Evolutionary conservation across 92 coral and sea anemone genomes (phyloP).

Genomic region (Actinostola sp.): DNA sequence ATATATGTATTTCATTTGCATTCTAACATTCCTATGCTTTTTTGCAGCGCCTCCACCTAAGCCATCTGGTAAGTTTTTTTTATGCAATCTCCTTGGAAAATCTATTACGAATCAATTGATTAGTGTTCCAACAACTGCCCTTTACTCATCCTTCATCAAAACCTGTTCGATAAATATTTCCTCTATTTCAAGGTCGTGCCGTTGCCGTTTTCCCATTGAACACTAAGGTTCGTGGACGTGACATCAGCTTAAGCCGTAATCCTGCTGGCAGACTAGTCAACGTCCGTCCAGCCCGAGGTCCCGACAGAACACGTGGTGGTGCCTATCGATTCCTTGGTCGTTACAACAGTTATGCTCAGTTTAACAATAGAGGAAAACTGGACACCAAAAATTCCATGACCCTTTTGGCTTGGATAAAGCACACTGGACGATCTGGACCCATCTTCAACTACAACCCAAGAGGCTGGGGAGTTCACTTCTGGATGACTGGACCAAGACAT

Average conservation of each 20-base stretch:
- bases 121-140: no score
- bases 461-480: constrained; percentile 73
- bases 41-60: no score
- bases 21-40: no score
- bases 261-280: constrained; percentile 16
- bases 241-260: constrained; percentile 33
- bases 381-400: constrained; percentile 62
- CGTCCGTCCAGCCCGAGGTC: constrained; percentile 45
- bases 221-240: constrained; percentile 26
- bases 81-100: no score
- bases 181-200: constrained; percentile 24
- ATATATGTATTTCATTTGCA: no score
- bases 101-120: not conserved
- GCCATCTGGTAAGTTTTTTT: no score
- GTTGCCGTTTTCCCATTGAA: constrained; percentile 51
- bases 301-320: constrained; percentile 42
- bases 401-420: constrained; percentile 60
- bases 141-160: no score
- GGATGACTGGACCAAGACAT: constrained; percentile 44
- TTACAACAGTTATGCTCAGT: constrained; percentile 36
- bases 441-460: constrained; percentile 60
- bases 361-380: constrained; percentile 38
- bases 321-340: constrained; percentile 50
- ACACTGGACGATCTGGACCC: constrained; percentile 61
- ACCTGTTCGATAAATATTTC: not conserved